These are phyloP conservation scores for Holothuria glaberrima DNA, from an alignment of 35 echinoderm and acorn worm species.

Conservation along the genomic window DNA sequence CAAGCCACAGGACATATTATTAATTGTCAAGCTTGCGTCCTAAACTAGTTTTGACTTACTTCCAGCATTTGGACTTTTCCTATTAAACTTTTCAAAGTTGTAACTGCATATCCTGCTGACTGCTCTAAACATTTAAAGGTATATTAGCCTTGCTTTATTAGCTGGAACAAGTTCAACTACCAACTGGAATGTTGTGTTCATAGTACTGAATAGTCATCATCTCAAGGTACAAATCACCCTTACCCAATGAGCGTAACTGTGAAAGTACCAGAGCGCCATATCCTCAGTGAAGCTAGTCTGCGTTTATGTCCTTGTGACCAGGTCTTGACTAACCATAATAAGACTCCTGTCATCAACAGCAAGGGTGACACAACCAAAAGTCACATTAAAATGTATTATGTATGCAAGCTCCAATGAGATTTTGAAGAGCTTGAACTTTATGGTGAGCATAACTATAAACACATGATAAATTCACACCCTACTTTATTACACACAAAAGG, in stretches of 20 bases:
- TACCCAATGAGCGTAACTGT: conserved; percentile 19
- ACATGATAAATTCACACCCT: conserved; percentile 17
- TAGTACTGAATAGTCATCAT: not conserved
- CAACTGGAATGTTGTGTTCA: not conserved
- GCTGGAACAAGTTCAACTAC: not conserved
- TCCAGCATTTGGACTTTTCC: no score
- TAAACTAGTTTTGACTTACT: no score
- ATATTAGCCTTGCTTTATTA: conserved; percentile 26
- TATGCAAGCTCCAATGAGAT: not conserved
- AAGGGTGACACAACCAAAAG: not conserved
- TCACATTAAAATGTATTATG: conserved; percentile 14
- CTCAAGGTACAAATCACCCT: not conserved
- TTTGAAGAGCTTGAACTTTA: conserved; percentile 19
- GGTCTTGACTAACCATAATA: not conserved
- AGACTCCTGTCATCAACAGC: conserved; percentile 8
- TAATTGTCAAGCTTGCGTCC: no score
- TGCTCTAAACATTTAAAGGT: no score
- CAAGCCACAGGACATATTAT: no score
- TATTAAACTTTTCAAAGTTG: no score
- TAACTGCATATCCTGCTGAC: no score
- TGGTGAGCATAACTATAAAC: conserved; percentile 1
- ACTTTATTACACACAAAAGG: not conserved
- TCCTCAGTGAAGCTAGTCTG: not conserved
- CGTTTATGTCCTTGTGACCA: conserved; percentile 6
- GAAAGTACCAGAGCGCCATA: not conserved